phyloP scores from a whole-genome alignment of 2,888 invertebrate species.

The Cordilura impudica region DNA sequence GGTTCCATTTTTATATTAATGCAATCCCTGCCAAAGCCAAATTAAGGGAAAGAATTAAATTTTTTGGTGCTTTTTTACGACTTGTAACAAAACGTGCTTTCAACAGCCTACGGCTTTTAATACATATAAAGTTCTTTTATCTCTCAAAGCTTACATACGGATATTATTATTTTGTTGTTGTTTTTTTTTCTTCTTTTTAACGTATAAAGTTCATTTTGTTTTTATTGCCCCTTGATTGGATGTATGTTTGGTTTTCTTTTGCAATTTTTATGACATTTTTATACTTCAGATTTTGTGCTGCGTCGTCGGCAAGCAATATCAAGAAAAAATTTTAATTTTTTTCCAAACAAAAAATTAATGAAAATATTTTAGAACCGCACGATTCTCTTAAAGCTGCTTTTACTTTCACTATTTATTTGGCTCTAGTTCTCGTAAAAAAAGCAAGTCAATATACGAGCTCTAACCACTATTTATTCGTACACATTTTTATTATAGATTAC shows the following conservation, averaged over 20 bases:
- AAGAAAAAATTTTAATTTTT: slow-evolving; percentile 7
- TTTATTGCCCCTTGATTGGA: slow-evolving; percentile 36
- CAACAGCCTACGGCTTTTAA: slow-evolving; percentile 15
- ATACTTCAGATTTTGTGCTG: background rate
- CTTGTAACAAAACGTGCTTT: slow-evolving; percentile 20
- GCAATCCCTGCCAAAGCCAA: slow-evolving; percentile 24
- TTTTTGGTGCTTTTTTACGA: slow-evolving; percentile 44
- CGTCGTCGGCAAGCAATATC: slow-evolving; percentile 1
- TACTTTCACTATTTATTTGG: too few relatives aligned
- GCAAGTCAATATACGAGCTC: too few relatives aligned
- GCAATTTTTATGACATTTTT: slow-evolving; percentile 34
- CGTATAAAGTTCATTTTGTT: slow-evolving; percentile 27
- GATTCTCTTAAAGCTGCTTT: too few relatives aligned
- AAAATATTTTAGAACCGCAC: slow-evolving; percentile 12
- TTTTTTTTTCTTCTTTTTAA: slow-evolving; percentile 28
- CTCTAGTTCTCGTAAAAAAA: too few relatives aligned
- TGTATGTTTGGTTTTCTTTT: background rate
- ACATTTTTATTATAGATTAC: too few relatives aligned
- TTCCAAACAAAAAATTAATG: slow-evolving; percentile 9
- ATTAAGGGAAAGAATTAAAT: slow-evolving; percentile 26
- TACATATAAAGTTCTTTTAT: slow-evolving; percentile 15
- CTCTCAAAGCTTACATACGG: slow-evolving; percentile 11
- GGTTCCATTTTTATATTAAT: slow-evolving; percentile 31
- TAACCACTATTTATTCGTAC: too few relatives aligned
- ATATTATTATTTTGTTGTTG: too few relatives aligned